Evolutionary conservation across 2,888 invertebrate species (phyloP), one percentile per base, ranked within the genome.

Genomic region (Allophyes oxyacanthae): DNA sequence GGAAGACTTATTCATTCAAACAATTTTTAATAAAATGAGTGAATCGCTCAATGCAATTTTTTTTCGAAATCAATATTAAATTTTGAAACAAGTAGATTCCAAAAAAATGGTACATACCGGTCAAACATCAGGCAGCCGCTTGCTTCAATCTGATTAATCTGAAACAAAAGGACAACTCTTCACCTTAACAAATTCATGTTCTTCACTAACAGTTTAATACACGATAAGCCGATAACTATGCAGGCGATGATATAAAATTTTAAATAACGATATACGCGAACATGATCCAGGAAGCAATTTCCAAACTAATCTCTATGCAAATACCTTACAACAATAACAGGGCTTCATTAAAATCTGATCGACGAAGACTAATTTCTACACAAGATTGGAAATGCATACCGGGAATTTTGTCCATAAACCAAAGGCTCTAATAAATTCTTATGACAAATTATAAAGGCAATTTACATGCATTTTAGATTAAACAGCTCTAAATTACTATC

Each of bases 301-400:
- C 73, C 78, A 60, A 89, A 85, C 82, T 85, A 87, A 91, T 91
- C 78, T 88, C 79, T 84, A 91, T 91, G 91, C 88, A 89, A 92
- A 92, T 91, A 82, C 53, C 71, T 60, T 65, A 74, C 79, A 79
- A 81, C 77, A 83, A 84, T 81, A 82, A 81, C 84, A 81, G 68
- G 57, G 53, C 61, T 72, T 58, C 70, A 69, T 72, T 70, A 66
- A 67, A 69, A 59, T 58, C 38, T 53, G 57, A 77, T 74, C 67
- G 52, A 14, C 34, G 40, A 71, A 67, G 57, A 70, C 75, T 77
- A 78, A 66, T 64, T 34, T 56, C 37, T 56, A 45, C 11, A 72
- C 52, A 60, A 67, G 54, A 57, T 63, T 50, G 50, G 58, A 50
- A 54, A 58, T 28, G 15, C 50, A 51, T 53, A 54, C 37, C 6